Percentiles rank a stretch among this genome's conserved stretches.
phyloP scores from a whole-genome alignment of 2,888 invertebrate species.

The Sinodicranocentrus sp. region DNA sequence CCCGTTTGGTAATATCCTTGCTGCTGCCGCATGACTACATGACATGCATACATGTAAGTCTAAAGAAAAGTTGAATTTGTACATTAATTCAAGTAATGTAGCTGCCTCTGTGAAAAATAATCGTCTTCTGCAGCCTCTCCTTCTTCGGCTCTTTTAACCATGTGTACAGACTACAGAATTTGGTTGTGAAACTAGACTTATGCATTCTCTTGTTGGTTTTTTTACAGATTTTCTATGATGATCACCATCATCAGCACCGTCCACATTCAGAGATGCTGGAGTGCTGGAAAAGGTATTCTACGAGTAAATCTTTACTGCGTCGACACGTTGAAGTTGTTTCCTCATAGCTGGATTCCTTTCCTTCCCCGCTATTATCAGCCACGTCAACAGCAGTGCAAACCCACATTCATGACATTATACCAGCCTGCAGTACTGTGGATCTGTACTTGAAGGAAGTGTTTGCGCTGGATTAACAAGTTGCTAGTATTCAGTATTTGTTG shows the following conservation, averaged over 20 bases:
- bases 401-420: neutral
- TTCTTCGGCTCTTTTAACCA: neutral
- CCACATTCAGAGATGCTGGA: neutral
- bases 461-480: conserved; percentile 38
- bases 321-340: conserved; percentile 51
- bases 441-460: neutral
- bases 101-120: conserved; percentile 7
- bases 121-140: neutral
- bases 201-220: conserved; percentile 25
- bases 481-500: conserved; percentile 31
- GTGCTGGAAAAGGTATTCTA: conserved; percentile 32
- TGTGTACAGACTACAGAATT: neutral
- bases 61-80: conserved; percentile 2
- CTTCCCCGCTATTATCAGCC: conserved; percentile 1
- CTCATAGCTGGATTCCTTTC: conserved; percentile 55
- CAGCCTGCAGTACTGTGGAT: too few species aligned
- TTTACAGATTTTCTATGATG: conserved; percentile 44
- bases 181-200: conserved; percentile 10
- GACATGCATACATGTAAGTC: conserved; percentile 10
- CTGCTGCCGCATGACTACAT: neutral
- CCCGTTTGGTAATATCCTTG: neutral
- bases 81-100: neutral
- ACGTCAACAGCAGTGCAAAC: neutral
- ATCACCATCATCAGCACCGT: neutral
- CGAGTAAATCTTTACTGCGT: neutral